phyloP scores from a whole-genome alignment of 2,888 invertebrate genomes.

The Xylota sylvarum region DNA sequence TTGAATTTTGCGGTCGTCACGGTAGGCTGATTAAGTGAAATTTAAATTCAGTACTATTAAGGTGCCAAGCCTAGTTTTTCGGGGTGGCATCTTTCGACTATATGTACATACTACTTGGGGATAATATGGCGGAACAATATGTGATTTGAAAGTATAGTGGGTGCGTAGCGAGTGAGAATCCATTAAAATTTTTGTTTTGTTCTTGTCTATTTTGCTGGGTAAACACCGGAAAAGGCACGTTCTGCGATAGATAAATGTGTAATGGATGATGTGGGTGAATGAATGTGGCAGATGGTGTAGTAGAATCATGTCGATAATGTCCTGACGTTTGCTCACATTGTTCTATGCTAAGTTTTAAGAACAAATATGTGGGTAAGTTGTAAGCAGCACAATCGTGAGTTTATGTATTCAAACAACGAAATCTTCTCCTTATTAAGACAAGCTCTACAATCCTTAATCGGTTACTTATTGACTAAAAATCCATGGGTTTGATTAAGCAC shows the following conservation, averaged over 20 bases:
- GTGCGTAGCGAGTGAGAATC: conserved; percentile 28
- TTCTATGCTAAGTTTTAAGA: no score
- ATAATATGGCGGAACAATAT: conserved; percentile 44
- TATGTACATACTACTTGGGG: neutral
- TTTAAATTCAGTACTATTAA: conserved; percentile 50
- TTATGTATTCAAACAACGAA: no score
- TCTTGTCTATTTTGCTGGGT: conserved; percentile 14
- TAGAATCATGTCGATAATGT: neutral
- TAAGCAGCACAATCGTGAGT: no score
- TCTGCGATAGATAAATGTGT: neutral
- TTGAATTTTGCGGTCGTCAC: conserved; percentile 30
- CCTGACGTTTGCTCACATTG: no score
- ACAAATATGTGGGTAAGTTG: no score
- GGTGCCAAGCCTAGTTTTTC: conserved; percentile 55
- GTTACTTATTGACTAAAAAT: no score
- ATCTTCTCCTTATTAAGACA: no score
- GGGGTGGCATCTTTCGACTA: conserved; percentile 18
- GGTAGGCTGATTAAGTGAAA: conserved; percentile 37
- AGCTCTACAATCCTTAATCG: no score
- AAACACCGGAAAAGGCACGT: conserved; percentile 62
- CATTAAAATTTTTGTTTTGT: conserved; percentile 26
- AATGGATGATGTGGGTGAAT: conserved; percentile 1
- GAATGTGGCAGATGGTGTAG: neutral
- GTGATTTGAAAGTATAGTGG: conserved; percentile 9
- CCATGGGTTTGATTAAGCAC: no score